Conservation (phyloP, 2,888 invertebrate genomes). For the Parasteatoda lunata region DNA sequence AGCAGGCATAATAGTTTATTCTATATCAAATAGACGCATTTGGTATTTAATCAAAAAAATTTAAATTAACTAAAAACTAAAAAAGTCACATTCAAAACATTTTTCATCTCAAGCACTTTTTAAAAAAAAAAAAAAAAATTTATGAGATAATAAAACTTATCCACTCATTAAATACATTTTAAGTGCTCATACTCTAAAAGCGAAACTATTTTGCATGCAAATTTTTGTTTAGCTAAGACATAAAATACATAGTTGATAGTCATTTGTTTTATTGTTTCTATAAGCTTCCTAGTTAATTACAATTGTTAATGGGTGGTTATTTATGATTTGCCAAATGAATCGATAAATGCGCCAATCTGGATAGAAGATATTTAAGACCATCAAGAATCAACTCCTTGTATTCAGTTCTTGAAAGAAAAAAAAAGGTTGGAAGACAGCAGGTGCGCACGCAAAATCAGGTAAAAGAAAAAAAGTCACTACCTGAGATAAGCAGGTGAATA, state of each 20-base stretch:
- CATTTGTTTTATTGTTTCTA: not conserved
- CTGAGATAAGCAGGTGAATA: slow-evolving; percentile 47
- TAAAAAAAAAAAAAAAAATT: not conserved
- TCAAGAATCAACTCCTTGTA: slow-evolving; percentile 21
- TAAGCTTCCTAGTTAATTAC: not conserved
- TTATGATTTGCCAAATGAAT: not conserved
- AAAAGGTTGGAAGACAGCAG: slow-evolving; percentile 46
- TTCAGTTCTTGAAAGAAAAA: not conserved
- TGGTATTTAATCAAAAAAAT: not conserved
- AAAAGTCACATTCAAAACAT: not conserved
- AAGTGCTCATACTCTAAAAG: not conserved
- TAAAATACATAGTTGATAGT: not conserved
- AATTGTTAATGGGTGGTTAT: not conserved
- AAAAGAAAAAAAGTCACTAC: too few relatives aligned
- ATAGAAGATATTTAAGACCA: slow-evolving; percentile 5
- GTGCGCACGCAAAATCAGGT: not conserved
- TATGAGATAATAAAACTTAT: not conserved
- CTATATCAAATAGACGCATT: too few relatives aligned
- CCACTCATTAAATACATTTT: not conserved
- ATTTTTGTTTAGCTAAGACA: too few relatives aligned
- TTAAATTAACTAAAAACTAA: not conserved
- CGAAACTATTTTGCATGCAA: too few relatives aligned
- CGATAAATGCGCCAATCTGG: not conserved
- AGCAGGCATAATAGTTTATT: too few relatives aligned
- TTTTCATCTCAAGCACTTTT: not conserved